Base-by-base conservation (phyloP, 1,140 invertebrate genomes). In the Teleopsis dalmanni region DNA sequence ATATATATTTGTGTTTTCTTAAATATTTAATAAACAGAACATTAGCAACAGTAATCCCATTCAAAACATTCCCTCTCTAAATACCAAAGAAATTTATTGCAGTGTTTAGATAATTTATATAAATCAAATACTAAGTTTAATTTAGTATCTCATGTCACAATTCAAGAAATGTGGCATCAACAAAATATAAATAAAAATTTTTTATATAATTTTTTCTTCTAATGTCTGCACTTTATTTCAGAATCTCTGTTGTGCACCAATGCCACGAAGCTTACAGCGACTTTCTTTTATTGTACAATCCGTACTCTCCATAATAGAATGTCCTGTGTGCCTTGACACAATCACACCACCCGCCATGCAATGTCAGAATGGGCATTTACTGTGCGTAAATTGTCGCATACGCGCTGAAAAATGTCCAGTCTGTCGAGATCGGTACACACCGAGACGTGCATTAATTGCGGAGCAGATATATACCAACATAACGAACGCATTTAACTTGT, bases 311-410 rank as follows among this genome's bases (percentile, higher is more conserved):
- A 72, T 76, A 34, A 66, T 83, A 27, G 82, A 84, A 59, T 84
- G 82, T 56, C 82, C 82, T 6, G 75, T 73, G 31, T 80, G 78
- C 57, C 60, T 79, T 26, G 77, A 80, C 51, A 81, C 77, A 29
- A 78, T 81, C 22, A 52, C 71, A 19, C 76, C 81, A 2, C 81
- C 82, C 3, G 76, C 78, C 0, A 76, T 77, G 35, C 81, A 83
- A 58, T 84, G 82, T 54, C 78, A 81, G 31, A 80, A 83, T 50
- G 81, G 81, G 8, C 81, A 83, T 51, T 70, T 83, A 14, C 67
- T 83, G 4, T 84, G 81, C 55, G 72, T 76, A 5, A 66, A 73
- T 31, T 83, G 81, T 56, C 73, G 80, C 40, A 60, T 75, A 6
- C 78, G 77, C 51, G 75, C 78, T 3, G 70, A 76, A 43, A 73